A percentile compares a stretch with the other conserved stretches of the same genome.
Conservation (phyloP, 2,888 invertebrate genomes). For the Drosophila affinis region DNA sequence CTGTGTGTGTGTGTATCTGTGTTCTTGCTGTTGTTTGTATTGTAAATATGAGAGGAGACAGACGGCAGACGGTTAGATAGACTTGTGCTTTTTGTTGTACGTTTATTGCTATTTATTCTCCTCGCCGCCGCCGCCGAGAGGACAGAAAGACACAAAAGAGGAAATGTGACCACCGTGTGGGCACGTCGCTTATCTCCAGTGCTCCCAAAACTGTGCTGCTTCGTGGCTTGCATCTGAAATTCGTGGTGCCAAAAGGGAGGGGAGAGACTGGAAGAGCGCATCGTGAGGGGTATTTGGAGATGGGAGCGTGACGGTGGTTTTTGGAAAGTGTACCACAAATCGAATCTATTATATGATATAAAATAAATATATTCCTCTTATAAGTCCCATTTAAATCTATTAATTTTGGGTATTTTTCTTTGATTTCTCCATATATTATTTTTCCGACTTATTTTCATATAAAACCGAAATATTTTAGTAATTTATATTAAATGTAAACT, state of each 20-base stretch:
- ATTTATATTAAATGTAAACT: no score
- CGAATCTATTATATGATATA: background rate
- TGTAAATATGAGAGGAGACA: slow-evolving; percentile 45
- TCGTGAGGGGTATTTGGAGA: background rate
- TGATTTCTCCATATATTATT: no score
- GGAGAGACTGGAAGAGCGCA: slow-evolving; percentile 13
- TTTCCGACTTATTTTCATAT: no score
- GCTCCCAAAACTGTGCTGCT: slow-evolving; percentile 52
- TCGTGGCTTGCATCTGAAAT: slow-evolving; percentile 64
- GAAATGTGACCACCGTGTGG: slow-evolving; percentile 39
- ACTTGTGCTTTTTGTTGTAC: slow-evolving; percentile 45
- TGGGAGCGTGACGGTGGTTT: slow-evolving; percentile 15
- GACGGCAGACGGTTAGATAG: slow-evolving; percentile 31
- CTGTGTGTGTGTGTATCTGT: slow-evolving; percentile 46
- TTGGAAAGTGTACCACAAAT: background rate
- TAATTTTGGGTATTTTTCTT: no score
- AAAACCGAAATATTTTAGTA: no score
- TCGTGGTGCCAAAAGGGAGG: slow-evolving; percentile 2
- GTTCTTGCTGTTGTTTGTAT: slow-evolving; percentile 44
- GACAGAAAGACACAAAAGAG: slow-evolving; percentile 31
- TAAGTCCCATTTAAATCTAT: no score
- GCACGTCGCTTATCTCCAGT: slow-evolving; percentile 52
- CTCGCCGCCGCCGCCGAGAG: background rate
- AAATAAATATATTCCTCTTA: no score
- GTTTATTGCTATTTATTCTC: slow-evolving; percentile 54